phyloP scores from a whole-genome alignment of 2,888 invertebrate species.

The Ernsta delagoae region DNA sequence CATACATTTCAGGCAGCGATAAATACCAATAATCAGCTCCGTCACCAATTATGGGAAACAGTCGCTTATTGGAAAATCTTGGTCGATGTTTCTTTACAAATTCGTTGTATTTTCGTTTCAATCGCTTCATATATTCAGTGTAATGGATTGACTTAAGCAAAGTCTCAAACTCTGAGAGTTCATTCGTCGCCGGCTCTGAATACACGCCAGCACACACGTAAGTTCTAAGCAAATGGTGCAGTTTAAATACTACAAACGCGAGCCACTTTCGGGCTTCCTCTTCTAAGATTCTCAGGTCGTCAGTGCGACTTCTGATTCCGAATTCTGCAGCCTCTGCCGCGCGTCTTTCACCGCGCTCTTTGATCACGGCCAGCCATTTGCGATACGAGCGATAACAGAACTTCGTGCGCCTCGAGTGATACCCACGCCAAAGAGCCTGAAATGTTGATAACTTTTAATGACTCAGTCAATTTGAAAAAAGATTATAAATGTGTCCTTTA shows the following conservation, averaged over 20 bases:
- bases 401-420: constrained; percentile 67
- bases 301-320: constrained; percentile 69
- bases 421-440: constrained; percentile 74
- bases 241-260: constrained; percentile 75
- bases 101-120: constrained; percentile 72
- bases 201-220: constrained; percentile 69
- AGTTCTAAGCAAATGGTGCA: constrained; percentile 75
- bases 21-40: constrained; percentile 79
- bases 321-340: constrained; percentile 75
- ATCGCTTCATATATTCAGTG: constrained; percentile 72
- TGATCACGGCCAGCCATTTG: constrained; percentile 69
- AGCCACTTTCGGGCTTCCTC: constrained; percentile 77
- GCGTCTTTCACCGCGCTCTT: constrained; percentile 66
- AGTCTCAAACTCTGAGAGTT: constrained; percentile 73
- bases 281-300: constrained; percentile 71
- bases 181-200: constrained; percentile 61
- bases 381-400: constrained; percentile 74
- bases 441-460: constrained; percentile 31
- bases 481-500: too few species aligned
- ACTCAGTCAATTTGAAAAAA: background rate
- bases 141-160: constrained; percentile 74
- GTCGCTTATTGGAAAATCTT: constrained; percentile 70
- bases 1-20: constrained; percentile 79
- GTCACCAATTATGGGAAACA: constrained; percentile 77
- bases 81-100: constrained; percentile 75